Percentiles rank a stretch among this genome's conserved stretches.
Conservation (phyloP, 30 jellyfish, hydroid and myxozoan genomes). For the Pseudorhiza aurosa region DNA sequence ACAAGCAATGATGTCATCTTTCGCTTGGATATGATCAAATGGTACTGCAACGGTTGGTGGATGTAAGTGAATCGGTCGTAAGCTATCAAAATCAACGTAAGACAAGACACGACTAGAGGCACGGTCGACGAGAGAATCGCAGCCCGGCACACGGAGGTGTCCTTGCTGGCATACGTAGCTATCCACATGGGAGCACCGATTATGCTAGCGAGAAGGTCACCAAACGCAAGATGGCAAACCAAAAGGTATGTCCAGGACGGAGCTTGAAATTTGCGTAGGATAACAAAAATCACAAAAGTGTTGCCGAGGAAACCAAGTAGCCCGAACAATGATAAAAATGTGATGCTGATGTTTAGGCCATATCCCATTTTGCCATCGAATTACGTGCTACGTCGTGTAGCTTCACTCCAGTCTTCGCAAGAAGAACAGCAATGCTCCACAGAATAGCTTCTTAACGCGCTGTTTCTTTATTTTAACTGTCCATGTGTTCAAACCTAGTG, state of each 20-base stretch:
- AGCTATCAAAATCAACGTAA: constrained; percentile 32
- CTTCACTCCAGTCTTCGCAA: too few species aligned
- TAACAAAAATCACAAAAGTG: constrained; percentile 11
- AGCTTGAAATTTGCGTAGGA: not conserved
- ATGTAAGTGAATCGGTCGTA: constrained; percentile 49
- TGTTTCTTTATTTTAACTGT: too few species aligned
- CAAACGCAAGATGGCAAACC: constrained; percentile 31
- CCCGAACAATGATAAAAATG: not conserved
- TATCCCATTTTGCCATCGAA: constrained; percentile 16
- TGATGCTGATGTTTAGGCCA: constrained; percentile 9
- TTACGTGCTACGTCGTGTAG: too few species aligned
- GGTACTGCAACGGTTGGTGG: constrained; percentile 26
- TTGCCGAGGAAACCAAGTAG: constrained; percentile 30
- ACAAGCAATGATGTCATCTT: constrained; percentile 14
- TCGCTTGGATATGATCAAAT: constrained; percentile 10
- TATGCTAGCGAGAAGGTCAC: constrained; percentile 16
- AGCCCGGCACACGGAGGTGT: constrained; percentile 18
- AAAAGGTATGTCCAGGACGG: constrained; percentile 39
- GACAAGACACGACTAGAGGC: constrained; percentile 7
- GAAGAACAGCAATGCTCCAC: too few species aligned
- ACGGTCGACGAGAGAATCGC: constrained; percentile 6
- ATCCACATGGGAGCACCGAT: constrained; percentile 59
- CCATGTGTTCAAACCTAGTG: too few species aligned
- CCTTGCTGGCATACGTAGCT: constrained; percentile 30
- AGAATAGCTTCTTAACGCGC: too few species aligned